Evolutionary conservation across 2,113 vertebrate species (phyloP).

Genomic region (Phoxinus phoxinus): DNA sequence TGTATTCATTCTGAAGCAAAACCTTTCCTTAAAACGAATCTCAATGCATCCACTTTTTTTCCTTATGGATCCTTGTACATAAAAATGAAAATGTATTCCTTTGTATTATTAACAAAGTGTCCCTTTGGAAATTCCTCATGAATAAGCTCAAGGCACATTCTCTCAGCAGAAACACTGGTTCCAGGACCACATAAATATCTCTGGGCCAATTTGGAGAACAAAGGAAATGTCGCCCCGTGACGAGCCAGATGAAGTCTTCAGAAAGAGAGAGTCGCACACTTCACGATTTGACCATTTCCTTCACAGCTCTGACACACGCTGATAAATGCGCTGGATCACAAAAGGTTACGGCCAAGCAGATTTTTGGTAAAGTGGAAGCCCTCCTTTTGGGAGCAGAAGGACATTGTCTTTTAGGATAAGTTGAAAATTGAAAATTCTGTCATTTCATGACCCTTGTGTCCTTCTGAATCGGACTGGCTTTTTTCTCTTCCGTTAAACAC

Average conservation of each 20-base stretch:
- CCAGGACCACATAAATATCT: neutral
- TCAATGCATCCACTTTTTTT: neutral
- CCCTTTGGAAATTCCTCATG: neutral
- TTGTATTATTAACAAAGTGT: neutral
- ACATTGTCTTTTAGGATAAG: neutral
- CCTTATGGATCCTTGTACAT: neutral
- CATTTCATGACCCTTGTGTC: neutral
- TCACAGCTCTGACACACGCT: neutral
- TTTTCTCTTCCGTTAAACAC: neutral
- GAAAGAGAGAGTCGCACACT: neutral
- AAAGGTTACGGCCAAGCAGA: neutral
- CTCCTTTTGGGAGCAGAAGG: neutral
- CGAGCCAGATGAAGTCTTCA: neutral
- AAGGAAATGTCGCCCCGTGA: neutral
- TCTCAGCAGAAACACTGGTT: conserved; percentile 3
- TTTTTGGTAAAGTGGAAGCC: neutral
- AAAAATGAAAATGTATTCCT: neutral
- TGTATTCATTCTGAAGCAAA: neutral
- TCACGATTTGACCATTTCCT: neutral
- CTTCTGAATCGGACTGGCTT: neutral
- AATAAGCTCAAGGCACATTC: neutral
- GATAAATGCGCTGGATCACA: neutral
- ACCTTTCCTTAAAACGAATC: neutral
- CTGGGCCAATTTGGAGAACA: neutral
- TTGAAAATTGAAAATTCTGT: neutral